phyloP scores from a whole-genome alignment of 1,140 invertebrate species.

The Drosophila takahashii region DNA sequence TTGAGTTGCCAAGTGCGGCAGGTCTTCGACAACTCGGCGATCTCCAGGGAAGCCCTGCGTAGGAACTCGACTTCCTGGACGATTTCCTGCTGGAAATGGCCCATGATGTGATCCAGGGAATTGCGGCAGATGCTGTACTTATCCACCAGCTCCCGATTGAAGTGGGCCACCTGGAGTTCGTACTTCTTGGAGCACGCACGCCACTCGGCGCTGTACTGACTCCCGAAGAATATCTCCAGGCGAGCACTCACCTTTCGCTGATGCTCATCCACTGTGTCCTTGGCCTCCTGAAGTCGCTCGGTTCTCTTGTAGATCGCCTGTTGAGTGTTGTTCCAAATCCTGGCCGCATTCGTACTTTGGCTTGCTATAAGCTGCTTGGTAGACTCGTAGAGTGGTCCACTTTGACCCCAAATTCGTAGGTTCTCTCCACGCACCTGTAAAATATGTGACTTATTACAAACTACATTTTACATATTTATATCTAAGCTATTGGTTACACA shows the following conservation, averaged over 20 bases:
- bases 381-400: conserved; percentile 60
- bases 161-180: conserved; percentile 43
- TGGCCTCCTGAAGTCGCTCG: conserved; percentile 17
- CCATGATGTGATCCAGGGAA: conserved; percentile 35
- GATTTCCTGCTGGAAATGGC: conserved; percentile 41
- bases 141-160: conserved; percentile 49
- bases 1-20: conserved; percentile 42
- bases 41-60: conserved; percentile 22
- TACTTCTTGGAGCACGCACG: conserved; percentile 43
- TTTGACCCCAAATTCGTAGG: conserved; percentile 24
- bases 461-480: neutral
- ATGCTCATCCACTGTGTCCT: conserved; percentile 12
- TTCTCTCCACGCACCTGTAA: conserved; percentile 10
- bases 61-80: conserved; percentile 35
- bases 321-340: conserved; percentile 45
- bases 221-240: conserved; percentile 21
- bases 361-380: conserved; percentile 40
- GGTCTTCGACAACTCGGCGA: conserved; percentile 7
- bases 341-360: conserved; percentile 19
- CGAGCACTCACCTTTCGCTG: conserved; percentile 22
- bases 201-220: conserved; percentile 17
- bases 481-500: conserved; percentile 13
- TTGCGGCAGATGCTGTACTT: conserved; percentile 45
- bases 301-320: conserved; percentile 4
- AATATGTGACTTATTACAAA: no score